phyloP scores from a whole-genome alignment of 2,113 vertebrate genomes.

The Chionis minor region DNA sequence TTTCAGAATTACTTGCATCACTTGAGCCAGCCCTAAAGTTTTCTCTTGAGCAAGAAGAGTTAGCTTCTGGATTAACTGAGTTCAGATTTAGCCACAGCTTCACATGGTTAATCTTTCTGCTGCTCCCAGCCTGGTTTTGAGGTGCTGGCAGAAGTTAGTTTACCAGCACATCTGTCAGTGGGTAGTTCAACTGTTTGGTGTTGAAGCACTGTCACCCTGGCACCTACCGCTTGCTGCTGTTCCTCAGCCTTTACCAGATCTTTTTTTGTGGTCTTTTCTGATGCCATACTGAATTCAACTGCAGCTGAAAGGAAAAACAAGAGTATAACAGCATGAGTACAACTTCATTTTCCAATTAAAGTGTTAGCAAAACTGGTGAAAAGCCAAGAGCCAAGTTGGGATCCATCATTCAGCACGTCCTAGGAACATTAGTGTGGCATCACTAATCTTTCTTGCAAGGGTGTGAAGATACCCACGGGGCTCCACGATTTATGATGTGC shows the following conservation, averaged over 20 bases:
- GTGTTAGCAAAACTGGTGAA: background rate
- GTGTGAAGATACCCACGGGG: background rate
- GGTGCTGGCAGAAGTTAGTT: background rate
- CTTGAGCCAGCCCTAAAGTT: background rate
- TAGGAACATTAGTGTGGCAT: background rate
- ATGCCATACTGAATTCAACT: conserved; percentile 21
- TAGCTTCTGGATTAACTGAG: background rate
- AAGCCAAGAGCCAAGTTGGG: background rate
- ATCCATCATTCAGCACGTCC: background rate
- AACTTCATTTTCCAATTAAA: background rate
- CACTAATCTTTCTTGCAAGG: background rate
- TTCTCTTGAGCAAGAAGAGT: background rate
- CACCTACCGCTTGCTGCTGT: conserved; percentile 44
- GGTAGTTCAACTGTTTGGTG: background rate
- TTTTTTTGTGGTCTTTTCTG: background rate
- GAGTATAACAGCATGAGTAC: background rate
- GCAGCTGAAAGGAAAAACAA: conserved; percentile 16
- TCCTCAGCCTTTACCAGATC: conserved; percentile 7
- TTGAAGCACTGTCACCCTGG: background rate
- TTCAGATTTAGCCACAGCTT: background rate
- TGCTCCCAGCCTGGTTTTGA: background rate
- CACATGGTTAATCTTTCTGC: background rate
- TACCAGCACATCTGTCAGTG: background rate
- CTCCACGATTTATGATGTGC: background rate
- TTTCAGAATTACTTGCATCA: background rate